Base-by-base conservation (phyloP, 2,113 vertebrate genomes). In the Ciconia maguari region DNA sequence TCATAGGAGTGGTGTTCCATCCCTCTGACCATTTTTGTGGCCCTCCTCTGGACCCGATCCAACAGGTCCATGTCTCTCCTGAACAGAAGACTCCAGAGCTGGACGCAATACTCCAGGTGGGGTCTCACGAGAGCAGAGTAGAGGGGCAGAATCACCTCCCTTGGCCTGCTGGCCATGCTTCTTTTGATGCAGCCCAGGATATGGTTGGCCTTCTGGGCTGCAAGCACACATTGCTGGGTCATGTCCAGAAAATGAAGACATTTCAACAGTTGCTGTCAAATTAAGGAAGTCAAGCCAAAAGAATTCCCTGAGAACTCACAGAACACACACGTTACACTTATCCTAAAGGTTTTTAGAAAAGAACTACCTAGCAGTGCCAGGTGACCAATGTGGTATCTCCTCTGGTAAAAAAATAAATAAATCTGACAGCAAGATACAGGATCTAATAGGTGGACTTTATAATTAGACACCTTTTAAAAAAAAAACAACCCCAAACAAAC, bases 221-320 rank as follows among this genome's bases (percentile, higher is more conserved):
- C 7, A 3, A 75, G 30, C 0, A 0, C 11, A n/a, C 34, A 21
- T 36, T 42, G 60, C 17, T 0, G 1, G 71, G 12, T 83, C 20
- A 32, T 6, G 20, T 46, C 24, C 57, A 70, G 62, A 60, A 87
- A 64, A 90, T 25, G 4, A 65, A 68, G 36, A 64, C 20, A 46
- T 60, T 72, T 68, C 62, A 68, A 85, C 82, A 10, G 6, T 8
- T 75, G 65, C 38, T 55, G 60, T 44, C n/a, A 72, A 79, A 51
- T 75, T 55, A 66, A 82, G 38, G 58, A 68, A 91, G 34, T 44
- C 48, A 64, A 87, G 52, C 6, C 52, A 79, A 57, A 84, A 79
- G 18, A 62, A 84, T 8, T 41, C 82, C 44, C 9, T 7, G 8
- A 42, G 77, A 93, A 36, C 20, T 68, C 77, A 36, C 27, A 79